Conservation (phyloP, 1,140 invertebrate species). For the Neodiprion pinetum region DNA sequence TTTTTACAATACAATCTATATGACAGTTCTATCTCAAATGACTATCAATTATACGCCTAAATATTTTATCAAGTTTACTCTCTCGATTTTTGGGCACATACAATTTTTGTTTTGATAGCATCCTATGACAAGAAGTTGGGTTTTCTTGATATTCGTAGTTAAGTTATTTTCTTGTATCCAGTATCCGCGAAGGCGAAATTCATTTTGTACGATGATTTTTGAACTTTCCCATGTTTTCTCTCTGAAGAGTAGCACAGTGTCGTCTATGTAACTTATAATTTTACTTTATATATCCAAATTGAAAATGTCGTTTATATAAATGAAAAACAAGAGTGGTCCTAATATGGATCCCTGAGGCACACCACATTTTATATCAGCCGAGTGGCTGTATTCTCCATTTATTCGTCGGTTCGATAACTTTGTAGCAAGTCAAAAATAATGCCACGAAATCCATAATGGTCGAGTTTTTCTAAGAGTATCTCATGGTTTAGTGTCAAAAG, state of each 20-base stretch:
- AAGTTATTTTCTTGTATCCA: conserved; percentile 21
- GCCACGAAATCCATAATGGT: conserved; percentile 36
- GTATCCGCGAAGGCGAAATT: neutral
- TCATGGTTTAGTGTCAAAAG: conserved; percentile 43
- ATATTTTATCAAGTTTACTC: conserved; percentile 17
- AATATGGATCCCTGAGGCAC: conserved; percentile 8
- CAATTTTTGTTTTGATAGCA: conserved; percentile 5
- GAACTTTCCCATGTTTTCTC: no score
- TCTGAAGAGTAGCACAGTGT: no score
- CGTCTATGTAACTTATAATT: no score
- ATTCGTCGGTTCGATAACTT: conserved; percentile 32
- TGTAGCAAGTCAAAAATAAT: conserved; percentile 33
- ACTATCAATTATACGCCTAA: conserved; percentile 20
- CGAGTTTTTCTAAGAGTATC: conserved; percentile 39
- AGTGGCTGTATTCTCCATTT: neutral
- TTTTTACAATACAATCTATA: neutral
- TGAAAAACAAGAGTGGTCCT: conserved; percentile 20
- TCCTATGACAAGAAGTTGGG: conserved; percentile 9
- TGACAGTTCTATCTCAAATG: conserved; percentile 15
- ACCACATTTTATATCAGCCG: no score
- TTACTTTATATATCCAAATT: no score
- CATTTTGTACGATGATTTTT: no score
- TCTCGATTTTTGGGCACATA: neutral
- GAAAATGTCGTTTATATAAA: no score
- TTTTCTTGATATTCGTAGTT: conserved; percentile 18